Base-by-base conservation (phyloP, 2,113 vertebrate species). In the Empidonax alnorum region DNA sequence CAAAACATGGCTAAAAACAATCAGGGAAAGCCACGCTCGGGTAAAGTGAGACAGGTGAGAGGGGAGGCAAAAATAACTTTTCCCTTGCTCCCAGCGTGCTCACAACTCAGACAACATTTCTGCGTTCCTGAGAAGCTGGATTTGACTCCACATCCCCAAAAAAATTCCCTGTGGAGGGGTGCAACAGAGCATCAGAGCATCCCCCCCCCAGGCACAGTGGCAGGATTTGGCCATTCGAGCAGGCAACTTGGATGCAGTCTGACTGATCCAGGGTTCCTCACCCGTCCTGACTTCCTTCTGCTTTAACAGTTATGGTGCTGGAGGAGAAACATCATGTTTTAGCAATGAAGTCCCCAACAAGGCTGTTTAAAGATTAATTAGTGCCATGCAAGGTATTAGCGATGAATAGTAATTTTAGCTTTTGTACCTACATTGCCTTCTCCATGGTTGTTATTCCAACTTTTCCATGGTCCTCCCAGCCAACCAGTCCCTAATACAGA, bases 361-460 rank as follows among this genome's bases (percentile, higher is more conserved):
- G 95, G 95, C 93, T 96, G 66, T 95, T 97, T 93, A 96, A 97
- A 97, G 96, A 96, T 96, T 98, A 97, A 98, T 96, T 97, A 97
- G 96, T 76, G 84, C 84, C n/a, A 21, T n/a, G 93, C 86, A 91
- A 97, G 35, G 5, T 23, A 66, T 93, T 80, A 87, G 90, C 2
- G 9, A 91, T 66, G 96, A 97, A 96, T 74, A 89, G 92, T 22
- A 77, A 91, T 96, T 96, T 87, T 50, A 86, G 95, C 80, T 94
- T 90, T 81, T 31, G 42, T 58, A 81, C 69, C 72, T 67, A 68
- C 78, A 22, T 25, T 7, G 13, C 84, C 49, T 95, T 73, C 77
- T 47, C 53, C 12, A 30, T 8, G 8, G 7, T 14, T 21, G 1
- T 55, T 78, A 66, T 28, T 81, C 20, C 78, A 78, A 75, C 47